Evolutionary conservation across 2,113 vertebrate species (phyloP).

Genomic region (Xenopus laevis): DNA sequence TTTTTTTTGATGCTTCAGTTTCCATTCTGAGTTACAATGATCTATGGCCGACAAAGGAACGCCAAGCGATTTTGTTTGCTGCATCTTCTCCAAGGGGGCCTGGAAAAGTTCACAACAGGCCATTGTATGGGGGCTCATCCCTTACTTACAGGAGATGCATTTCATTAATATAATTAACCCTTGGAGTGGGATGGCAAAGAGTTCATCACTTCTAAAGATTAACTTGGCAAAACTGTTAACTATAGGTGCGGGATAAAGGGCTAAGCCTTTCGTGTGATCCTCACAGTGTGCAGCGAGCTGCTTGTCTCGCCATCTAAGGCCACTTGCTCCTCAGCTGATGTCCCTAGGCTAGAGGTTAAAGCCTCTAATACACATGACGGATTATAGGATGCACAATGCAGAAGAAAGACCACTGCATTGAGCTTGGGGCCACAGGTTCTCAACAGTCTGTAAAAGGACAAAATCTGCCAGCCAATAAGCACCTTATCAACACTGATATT

Average conservation of each 20-base stretch:
- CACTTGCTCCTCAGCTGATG: neutral
- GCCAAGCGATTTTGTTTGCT: neutral
- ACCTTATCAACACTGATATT: too few species aligned
- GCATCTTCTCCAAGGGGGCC: neutral
- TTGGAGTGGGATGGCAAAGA: neutral
- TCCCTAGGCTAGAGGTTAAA: conserved; percentile 6
- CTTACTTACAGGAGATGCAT: conserved; percentile 3
- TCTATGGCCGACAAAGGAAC: too few species aligned
- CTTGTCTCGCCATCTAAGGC: neutral
- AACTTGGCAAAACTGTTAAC: neutral
- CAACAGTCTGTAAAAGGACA: neutral
- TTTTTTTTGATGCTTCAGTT: too few species aligned
- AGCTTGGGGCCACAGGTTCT: neutral
- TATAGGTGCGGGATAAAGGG: neutral
- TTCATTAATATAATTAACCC: conserved; percentile 6
- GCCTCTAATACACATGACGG: neutral
- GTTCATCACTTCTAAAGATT: neutral
- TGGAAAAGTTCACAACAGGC: neutral
- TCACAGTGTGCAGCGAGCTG: conserved; percentile 3
- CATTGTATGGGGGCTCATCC: neutral
- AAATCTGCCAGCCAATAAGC: neutral
- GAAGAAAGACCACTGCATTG: neutral
- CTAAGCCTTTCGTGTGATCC: conserved; percentile 1
- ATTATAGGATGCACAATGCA: neutral
- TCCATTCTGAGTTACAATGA: too few species aligned